A percentile compares a stretch with the other conserved stretches of the same genome.
Conservation (phyloP, 2,888 invertebrate species). For the Horisme vitalbata region DNA sequence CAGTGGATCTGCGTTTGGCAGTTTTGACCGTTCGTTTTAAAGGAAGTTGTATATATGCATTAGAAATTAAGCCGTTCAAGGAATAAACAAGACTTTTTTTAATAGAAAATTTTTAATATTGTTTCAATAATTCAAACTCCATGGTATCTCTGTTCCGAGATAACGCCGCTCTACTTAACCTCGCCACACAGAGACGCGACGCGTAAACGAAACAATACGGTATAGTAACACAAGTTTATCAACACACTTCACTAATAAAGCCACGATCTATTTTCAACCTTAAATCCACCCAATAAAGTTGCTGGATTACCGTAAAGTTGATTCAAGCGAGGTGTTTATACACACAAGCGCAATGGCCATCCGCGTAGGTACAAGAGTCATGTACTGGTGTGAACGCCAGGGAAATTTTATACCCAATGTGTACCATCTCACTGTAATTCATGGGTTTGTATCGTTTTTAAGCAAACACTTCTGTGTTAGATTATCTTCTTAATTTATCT, state of each 20-base stretch:
- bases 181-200: slow-evolving; percentile 78
- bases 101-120: too few species aligned
- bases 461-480: slow-evolving; percentile 62
- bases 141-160: slow-evolving; percentile 78
- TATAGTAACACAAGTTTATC: slow-evolving; percentile 72
- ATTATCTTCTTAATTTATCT: slow-evolving; percentile 64
- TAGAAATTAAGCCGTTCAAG: too few species aligned
- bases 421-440: slow-evolving; percentile 63
- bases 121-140: slow-evolving; percentile 46
- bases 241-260: slow-evolving; percentile 44
- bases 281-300: slow-evolving; percentile 42
- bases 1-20: background rate
- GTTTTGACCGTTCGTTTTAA: too few species aligned
- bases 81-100: too few species aligned
- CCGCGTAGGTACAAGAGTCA: slow-evolving; percentile 54
- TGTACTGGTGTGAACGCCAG: slow-evolving; percentile 72
- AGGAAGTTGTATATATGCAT: too few species aligned
- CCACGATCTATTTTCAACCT: slow-evolving; percentile 39
- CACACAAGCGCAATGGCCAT: slow-evolving; percentile 54
- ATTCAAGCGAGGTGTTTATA: slow-evolving; percentile 54
- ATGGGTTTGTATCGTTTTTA: slow-evolving; percentile 74
- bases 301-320: slow-evolving; percentile 35
- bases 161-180: slow-evolving; percentile 83
- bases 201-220: slow-evolving; percentile 83
- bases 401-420: slow-evolving; percentile 75